Evolutionary conservation across 2,888 invertebrate genomes (phyloP), one percentile per base, ranked within the genome.

Genomic region (Phytoseiulus persimilis): DNA sequence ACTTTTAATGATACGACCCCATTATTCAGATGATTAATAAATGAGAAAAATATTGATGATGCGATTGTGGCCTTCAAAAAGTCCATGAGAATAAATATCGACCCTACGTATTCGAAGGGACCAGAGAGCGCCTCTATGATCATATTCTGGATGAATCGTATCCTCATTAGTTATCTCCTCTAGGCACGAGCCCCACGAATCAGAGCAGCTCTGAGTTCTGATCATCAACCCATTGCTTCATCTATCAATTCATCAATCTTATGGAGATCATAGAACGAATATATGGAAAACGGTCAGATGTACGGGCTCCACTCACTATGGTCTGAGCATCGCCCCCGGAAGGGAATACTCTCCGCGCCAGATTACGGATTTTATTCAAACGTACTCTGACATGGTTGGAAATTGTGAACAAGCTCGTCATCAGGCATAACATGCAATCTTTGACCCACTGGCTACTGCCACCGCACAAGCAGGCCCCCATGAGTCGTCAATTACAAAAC

Each of bases 401-500:
- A 18, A 1, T 28, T 3, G 18, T 65, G 1, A 23, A 65, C 65
- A 65, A 65, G 65, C 65, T 6, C 65, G 18, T 65, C 65, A 18
- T 65, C 65, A 65, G 18, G 65, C 28, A 65, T 65, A 65, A 65
- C 65, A 65, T 65, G 65, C 65, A 2, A 65, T 14, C 18, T 65
- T 28, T 65, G 32, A 33, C 11, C 87, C 87, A 14, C 87, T 87
- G 32, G 39, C 28, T 33, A 87, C 87, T 0, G 45, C n/a, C 28
- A 87, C 39, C 28, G 33, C 28, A 18, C 32, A 87, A 28, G 87
- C 33, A 11, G 87, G 39, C 0, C 87, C 33, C 87, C 32, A n/a
- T 6, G n/a, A 28, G 28, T 87, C 87, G 33, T 33, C 87, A 23
- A 87, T 45, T 23, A 87, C 87, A 32, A 87, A 87, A n/a, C 87